phyloP scores from a whole-genome alignment of 2,888 invertebrate species.

The Muscina levida region DNA sequence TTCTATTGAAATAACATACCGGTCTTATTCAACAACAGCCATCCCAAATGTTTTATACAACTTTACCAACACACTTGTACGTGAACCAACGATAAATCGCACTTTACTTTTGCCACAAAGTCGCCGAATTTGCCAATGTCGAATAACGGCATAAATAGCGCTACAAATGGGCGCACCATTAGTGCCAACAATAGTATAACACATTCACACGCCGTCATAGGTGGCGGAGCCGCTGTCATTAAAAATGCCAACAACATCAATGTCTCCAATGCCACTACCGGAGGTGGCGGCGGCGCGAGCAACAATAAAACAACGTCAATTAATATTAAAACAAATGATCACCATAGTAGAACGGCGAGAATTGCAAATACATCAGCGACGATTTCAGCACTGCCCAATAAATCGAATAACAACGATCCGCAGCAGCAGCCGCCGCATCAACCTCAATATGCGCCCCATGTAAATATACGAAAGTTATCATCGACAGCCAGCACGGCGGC shows the following conservation, averaged over 20 bases:
- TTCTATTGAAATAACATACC: not conserved
- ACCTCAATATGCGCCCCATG: slow-evolving; percentile 64
- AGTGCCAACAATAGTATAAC: slow-evolving; percentile 63
- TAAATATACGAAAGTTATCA: slow-evolving; percentile 19
- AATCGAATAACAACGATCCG: slow-evolving; percentile 64
- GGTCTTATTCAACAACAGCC: slow-evolving; percentile 41
- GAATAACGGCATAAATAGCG: slow-evolving; percentile 74
- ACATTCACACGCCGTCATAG: slow-evolving; percentile 21
- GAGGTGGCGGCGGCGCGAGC: slow-evolving; percentile 34
- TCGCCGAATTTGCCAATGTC: slow-evolving; percentile 72
- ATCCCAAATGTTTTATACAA: slow-evolving; percentile 37
- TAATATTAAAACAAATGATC: slow-evolving; percentile 54
- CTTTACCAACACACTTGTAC: slow-evolving; percentile 16
- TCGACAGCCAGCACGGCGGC: not conserved
- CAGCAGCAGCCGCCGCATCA: slow-evolving; percentile 61
- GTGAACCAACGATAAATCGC: slow-evolving; percentile 58
- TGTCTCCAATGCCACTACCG: slow-evolving; percentile 19
- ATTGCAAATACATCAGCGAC: not conserved
- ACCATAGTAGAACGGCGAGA: not conserved
- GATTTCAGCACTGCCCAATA: slow-evolving; percentile 70
- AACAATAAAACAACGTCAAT: slow-evolving; percentile 55
- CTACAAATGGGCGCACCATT: slow-evolving; percentile 70
- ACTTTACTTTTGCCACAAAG: slow-evolving; percentile 28
- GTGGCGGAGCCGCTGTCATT: slow-evolving; percentile 49
- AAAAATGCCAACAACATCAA: no score